Percentiles rank a stretch among this genome's conserved stretches.
Conservation (phyloP, 2,113 vertebrate species). For the Brienomyrus longianalis region DNA sequence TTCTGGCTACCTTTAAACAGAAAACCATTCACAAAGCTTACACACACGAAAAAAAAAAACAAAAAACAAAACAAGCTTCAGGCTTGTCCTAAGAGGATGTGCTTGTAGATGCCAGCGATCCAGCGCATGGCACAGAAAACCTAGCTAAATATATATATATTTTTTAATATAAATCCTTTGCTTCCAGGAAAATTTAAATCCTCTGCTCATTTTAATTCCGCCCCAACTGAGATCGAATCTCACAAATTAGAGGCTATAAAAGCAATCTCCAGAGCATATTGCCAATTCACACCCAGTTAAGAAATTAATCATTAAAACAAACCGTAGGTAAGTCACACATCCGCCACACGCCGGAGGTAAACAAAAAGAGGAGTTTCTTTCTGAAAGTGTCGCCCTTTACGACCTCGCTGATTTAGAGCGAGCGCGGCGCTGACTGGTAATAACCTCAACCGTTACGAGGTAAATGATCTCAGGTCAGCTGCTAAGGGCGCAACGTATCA, state of each 20-base stretch:
- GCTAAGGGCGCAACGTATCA: slow-evolving; percentile 6
- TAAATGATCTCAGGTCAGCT: slow-evolving; percentile 11
- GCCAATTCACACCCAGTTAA: neutral
- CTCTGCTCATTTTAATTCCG: neutral
- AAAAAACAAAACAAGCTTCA: neutral
- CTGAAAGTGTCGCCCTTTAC: neutral
- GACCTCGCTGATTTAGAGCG: neutral
- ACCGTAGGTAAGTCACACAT: neutral
- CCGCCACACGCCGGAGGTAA: neutral
- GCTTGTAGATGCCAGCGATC: neutral
- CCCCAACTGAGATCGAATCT: neutral
- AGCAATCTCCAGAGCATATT: neutral
- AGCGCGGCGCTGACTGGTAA: neutral
- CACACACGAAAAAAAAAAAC: neutral
- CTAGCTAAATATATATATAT: neutral
- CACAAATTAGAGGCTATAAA: neutral
- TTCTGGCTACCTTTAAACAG: neutral
- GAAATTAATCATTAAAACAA: neutral
- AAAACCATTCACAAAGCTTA: neutral
- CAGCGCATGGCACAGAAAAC: neutral
- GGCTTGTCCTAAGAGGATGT: neutral
- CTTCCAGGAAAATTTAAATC: neutral
- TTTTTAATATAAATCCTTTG: neutral
- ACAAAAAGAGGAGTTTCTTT: neutral
- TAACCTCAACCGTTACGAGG: neutral